A percentile compares a stretch with the other conserved stretches of the same genome.
Evolutionary conservation across 1,140 invertebrate genomes (phyloP).

Genomic region (Harlomillsia oculata): DNA sequence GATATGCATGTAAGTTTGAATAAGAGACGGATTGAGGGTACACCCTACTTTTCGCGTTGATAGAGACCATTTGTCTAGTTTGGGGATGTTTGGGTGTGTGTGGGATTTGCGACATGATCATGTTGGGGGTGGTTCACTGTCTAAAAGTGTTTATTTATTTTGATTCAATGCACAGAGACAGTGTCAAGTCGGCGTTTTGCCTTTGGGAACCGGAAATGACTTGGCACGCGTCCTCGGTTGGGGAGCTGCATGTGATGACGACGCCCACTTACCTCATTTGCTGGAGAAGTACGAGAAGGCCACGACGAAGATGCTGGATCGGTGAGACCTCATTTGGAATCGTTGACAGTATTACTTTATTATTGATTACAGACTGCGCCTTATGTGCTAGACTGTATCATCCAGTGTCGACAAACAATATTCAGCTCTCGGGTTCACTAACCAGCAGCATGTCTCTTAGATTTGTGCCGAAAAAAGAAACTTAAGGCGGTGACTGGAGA

Average conservation of each 20-base stretch:
- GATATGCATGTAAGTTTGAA: constrained; percentile 73
- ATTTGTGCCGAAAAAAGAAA: no score
- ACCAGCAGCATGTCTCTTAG: no score
- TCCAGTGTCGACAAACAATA: neutral
- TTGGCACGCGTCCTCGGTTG: constrained; percentile 83
- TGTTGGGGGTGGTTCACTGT: neutral
- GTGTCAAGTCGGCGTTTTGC: constrained; percentile 83
- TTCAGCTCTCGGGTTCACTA: no score
- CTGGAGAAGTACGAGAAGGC: constrained; percentile 88
- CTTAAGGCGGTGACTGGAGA: no score
- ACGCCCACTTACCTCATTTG: constrained; percentile 80
- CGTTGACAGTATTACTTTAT: neutral
- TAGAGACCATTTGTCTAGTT: neutral
- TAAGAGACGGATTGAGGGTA: neutral
- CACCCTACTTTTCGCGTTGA: no score
- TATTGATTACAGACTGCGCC: neutral
- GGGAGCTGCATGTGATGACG: constrained; percentile 90
- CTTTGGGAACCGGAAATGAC: constrained; percentile 92
- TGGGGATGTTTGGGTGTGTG: neutral
- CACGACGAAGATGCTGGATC: constrained; percentile 89
- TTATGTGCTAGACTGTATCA: neutral
- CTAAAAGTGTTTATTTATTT: no score
- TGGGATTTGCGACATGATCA: neutral
- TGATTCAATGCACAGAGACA: constrained; percentile 70
- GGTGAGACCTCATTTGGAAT: constrained; percentile 43